Conservation (phyloP, 2,113 vertebrate genomes). For the Desmodus rotundus region DNA sequence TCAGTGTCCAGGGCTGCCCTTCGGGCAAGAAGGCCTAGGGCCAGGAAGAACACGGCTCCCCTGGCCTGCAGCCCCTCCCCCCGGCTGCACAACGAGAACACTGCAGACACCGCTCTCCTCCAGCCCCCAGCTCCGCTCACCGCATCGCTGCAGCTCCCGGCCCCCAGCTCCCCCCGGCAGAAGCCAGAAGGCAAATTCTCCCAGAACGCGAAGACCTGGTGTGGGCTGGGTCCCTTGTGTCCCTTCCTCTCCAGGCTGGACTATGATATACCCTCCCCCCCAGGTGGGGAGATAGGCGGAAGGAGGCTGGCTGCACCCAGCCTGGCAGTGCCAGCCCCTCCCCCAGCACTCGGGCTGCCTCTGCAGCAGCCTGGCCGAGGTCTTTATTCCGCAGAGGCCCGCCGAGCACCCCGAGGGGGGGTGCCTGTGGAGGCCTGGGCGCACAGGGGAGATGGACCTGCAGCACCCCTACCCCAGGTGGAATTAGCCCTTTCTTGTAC, state of each 20-base stretch:
- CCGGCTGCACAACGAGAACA: not conserved
- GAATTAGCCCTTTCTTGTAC: not conserved
- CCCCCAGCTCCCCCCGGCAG: not conserved
- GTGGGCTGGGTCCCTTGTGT: not conserved
- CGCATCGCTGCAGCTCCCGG: not conserved
- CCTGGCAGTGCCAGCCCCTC: slow-evolving; percentile 62
- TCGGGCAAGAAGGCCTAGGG: not conserved
- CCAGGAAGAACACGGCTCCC: not conserved
- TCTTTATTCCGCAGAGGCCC: slow-evolving; percentile 44
- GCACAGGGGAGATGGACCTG: not conserved
- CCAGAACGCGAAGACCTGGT: not conserved
- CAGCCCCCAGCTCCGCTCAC: not conserved
- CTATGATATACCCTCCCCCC: not conserved
- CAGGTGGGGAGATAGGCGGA: not conserved
- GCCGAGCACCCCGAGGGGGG: not conserved
- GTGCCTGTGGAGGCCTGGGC: not conserved
- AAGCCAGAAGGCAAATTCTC: not conserved
- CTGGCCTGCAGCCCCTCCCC: not conserved
- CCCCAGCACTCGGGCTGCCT: slow-evolving; percentile 7
- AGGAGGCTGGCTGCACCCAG: not conserved
- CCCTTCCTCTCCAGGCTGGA: not conserved
- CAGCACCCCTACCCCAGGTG: not conserved
- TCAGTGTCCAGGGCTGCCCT: not conserved
- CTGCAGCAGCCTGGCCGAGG: not conserved
- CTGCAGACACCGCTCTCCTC: not conserved